Percentiles rank a stretch among this genome's conserved stretches.
Conservation (phyloP, 1,140 invertebrate species). For the Eupristina koningsbergeri region DNA sequence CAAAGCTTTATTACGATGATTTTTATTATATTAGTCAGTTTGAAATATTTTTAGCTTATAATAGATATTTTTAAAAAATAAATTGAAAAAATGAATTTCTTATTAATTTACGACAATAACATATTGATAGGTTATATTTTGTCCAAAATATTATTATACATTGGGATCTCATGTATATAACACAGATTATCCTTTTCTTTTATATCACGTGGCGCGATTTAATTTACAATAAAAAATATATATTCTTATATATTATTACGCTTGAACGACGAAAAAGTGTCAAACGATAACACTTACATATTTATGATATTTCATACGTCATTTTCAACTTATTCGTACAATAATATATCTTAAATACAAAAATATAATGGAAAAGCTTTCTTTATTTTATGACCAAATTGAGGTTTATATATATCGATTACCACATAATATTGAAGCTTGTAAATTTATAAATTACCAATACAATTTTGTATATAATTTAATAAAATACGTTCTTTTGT, state of each 20-base stretch:
- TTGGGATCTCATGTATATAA: conserved; percentile 26
- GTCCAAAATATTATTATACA: conserved; percentile 36
- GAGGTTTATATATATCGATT: not conserved
- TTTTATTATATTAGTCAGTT: conserved; percentile 15
- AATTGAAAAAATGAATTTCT: not conserved
- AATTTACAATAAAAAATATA: conserved; percentile 16
- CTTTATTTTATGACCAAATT: not conserved
- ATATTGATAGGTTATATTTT: not conserved
- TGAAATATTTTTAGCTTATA: conserved; percentile 32
- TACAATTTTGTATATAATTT: conserved; percentile 16
- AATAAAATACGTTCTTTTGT: not conserved
- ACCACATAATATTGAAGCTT: conserved; percentile 1
- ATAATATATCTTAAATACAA: conserved; percentile 11
- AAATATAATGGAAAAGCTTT: conserved; percentile 14
- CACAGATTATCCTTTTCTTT: conserved; percentile 17
- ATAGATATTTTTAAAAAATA: not conserved
- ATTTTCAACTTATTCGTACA: conserved; percentile 9
- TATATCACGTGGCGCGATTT: conserved; percentile 26
- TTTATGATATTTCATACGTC: not conserved
- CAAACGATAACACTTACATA: not conserved
- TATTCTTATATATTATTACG: conserved; percentile 10
- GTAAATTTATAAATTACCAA: conserved; percentile 14
- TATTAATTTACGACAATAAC: not conserved
- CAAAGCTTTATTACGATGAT: conserved; percentile 13
- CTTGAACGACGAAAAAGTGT: conserved; percentile 7